phyloP scores from a whole-genome alignment of 2,797 vertebrate genomes.

The Coregonus ussuriensis region DNA sequence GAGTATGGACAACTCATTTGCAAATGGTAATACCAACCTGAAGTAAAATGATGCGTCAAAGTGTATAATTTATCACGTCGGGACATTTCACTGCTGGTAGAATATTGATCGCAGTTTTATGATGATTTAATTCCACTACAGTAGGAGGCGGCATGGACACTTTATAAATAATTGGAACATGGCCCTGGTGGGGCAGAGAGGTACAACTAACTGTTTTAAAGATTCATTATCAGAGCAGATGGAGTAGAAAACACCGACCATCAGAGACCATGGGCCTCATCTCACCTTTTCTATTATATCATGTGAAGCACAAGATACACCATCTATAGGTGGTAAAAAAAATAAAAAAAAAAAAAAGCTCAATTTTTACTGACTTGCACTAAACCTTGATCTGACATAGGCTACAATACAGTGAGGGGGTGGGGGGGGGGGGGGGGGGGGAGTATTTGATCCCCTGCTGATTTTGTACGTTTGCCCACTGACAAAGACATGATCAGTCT shows the following conservation, averaged over 20 bases:
- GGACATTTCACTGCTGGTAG: conserved; percentile 41
- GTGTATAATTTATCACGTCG: conserved; percentile 51
- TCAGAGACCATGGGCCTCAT: conserved; percentile 11
- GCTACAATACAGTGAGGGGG: no score
- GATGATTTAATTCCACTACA: conserved; percentile 19
- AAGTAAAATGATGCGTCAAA: conserved; percentile 47
- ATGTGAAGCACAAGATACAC: not conserved
- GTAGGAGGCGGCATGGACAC: conserved; percentile 18
- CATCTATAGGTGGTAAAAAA: not conserved
- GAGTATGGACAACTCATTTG: conserved; percentile 27
- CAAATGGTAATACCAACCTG: conserved; percentile 44
- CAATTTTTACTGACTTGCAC: not conserved
- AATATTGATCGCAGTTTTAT: conserved; percentile 43
- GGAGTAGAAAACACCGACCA: conserved; percentile 39
- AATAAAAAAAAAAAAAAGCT: not conserved
- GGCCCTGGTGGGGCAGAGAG: conserved; percentile 30
- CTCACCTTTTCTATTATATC: not conserved
- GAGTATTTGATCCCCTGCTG: no score
- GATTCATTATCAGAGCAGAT: conserved; percentile 36
- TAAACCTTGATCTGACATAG: not conserved
- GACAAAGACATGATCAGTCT: no score
- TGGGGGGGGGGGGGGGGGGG: no score
- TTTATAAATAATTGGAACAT: conserved; percentile 45
- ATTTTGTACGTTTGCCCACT: no score
- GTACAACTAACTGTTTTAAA: conserved; percentile 33